A percentile compares a stretch with the other conserved stretches of the same genome.
phyloP scores from a whole-genome alignment of 2,888 invertebrate genomes.

The Camptogramma bilineatum region DNA sequence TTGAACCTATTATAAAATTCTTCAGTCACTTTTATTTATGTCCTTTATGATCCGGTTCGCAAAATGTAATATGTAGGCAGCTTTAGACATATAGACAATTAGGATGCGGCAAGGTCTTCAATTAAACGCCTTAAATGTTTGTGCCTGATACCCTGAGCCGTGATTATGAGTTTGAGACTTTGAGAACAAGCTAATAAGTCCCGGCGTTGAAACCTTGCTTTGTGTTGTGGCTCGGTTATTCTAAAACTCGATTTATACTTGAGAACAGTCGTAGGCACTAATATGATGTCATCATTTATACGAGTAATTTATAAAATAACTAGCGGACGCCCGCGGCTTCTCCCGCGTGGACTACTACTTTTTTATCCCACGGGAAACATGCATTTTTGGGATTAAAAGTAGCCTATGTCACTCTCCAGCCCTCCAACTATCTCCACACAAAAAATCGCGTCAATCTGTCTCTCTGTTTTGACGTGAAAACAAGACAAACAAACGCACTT shows the following conservation, averaged over 20 bases:
- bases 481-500: too few species aligned
- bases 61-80: slow-evolving; percentile 37
- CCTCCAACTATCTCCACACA: too few species aligned
- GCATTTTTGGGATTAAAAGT: too few species aligned
- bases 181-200: slow-evolving; percentile 9
- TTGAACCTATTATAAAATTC: not conserved
- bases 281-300: too few species aligned
- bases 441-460: too few species aligned
- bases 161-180: slow-evolving; percentile 16
- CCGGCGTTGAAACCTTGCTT: not conserved
- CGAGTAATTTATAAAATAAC: too few species aligned
- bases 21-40: not conserved
- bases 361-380: too few species aligned
- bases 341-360: too few species aligned
- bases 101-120: slow-evolving; percentile 25
- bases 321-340: too few species aligned
- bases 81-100: slow-evolving; percentile 28
- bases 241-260: not conserved
- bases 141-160: slow-evolving; percentile 28
- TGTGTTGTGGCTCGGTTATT: not conserved
- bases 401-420: too few species aligned
- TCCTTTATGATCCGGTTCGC: slow-evolving; percentile 11
- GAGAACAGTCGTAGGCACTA: too few species aligned
- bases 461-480: too few species aligned
- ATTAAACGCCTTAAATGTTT: slow-evolving; percentile 27